phyloP scores from a whole-genome alignment of 2,113 vertebrate genomes.

The Silurus meridionalis region DNA sequence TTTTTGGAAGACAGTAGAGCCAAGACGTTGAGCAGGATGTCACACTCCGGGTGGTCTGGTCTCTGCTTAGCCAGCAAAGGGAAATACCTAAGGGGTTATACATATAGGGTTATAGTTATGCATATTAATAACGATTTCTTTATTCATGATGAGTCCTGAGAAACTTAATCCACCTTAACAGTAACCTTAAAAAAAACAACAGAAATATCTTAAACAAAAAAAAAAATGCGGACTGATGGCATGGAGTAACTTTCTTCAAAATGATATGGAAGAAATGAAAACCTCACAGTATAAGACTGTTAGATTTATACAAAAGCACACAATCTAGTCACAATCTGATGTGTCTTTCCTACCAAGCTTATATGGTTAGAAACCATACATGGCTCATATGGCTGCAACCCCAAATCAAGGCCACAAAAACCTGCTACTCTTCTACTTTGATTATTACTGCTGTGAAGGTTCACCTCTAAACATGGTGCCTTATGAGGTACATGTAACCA shows the following conservation, averaged over 20 bases:
- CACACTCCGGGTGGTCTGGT: conserved; percentile 78
- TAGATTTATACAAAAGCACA: background rate
- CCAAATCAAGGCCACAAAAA: background rate
- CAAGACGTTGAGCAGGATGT: conserved; percentile 86
- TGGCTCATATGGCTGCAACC: background rate
- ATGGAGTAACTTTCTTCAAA: too few relatives aligned
- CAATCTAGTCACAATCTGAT: background rate
- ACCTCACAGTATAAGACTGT: background rate
- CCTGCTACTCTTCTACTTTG: too few relatives aligned
- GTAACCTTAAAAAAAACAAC: background rate
- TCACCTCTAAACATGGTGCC: too few relatives aligned
- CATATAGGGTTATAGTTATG: conserved; percentile 10
- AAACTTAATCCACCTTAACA: background rate
- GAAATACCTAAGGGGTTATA: conserved; percentile 78
- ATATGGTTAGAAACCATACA: background rate
- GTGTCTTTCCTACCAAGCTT: background rate
- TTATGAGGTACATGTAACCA: too few relatives aligned
- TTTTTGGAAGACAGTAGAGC: conserved; percentile 86
- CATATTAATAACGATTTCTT: background rate
- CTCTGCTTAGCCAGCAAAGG: conserved; percentile 87
- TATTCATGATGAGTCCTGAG: background rate
- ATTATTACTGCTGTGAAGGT: too few relatives aligned
- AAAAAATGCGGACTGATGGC: background rate
- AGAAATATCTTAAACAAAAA: background rate
- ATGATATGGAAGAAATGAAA: background rate